A percentile compares a stretch with the other conserved stretches of the same genome.
phyloP scores from a whole-genome alignment of 2,888 invertebrate species.

The Keiferia lycopersicella region DNA sequence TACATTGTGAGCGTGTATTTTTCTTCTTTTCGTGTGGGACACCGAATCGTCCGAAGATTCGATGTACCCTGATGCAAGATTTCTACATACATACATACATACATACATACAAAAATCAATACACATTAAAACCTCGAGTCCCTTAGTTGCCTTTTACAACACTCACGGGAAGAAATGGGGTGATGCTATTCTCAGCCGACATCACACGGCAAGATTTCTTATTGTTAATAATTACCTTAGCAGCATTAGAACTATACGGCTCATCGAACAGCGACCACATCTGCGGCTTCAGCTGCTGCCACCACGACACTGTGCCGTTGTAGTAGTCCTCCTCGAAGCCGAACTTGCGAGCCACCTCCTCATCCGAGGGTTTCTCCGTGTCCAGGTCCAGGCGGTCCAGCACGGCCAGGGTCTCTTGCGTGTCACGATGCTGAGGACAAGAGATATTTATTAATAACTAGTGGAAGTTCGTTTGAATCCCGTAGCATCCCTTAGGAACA shows the following conservation, averaged over 20 bases:
- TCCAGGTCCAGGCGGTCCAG: slow-evolving; percentile 98
- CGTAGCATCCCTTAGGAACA: not conserved
- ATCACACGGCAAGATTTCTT: no score
- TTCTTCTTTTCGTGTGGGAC: no score
- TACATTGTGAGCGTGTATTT: no score
- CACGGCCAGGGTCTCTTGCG: slow-evolving; percentile 98
- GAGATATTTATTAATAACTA: not conserved
- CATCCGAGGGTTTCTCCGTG: slow-evolving; percentile 98
- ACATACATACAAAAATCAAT: no score
- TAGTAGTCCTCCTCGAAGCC: slow-evolving; percentile 97
- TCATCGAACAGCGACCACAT: slow-evolving; percentile 99
- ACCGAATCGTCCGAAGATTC: no score
- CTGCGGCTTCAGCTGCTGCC: slow-evolving; percentile 98
- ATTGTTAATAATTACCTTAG: slow-evolving; percentile 86
- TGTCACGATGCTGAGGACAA: slow-evolving; percentile 92
- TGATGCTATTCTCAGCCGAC: no score
- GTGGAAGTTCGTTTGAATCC: not conserved
- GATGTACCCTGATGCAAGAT: no score
- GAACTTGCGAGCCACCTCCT: slow-evolving; percentile 98
- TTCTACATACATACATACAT: no score
- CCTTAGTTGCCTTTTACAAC: no score
- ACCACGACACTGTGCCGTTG: slow-evolving; percentile 95
- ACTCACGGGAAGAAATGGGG: no score
- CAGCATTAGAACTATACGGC: slow-evolving; percentile 98
- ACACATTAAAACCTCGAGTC: no score